Conservation (phyloP, 1,140 invertebrate species). For the Drosophila seguyi region DNA sequence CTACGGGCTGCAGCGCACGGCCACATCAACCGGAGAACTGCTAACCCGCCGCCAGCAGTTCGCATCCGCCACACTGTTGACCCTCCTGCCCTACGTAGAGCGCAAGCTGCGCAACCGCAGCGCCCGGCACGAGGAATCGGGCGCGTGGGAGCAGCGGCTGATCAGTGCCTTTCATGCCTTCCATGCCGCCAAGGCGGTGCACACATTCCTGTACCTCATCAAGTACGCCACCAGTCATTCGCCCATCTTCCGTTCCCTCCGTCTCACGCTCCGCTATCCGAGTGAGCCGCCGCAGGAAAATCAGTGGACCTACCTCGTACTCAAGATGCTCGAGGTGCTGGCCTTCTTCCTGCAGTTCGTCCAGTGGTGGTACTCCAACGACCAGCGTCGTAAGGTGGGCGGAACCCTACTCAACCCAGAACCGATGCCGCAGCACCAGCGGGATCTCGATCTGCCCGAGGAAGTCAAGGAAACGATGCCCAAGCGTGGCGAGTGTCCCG, state of each 20-base stretch:
- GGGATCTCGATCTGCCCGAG: conserved; percentile 12
- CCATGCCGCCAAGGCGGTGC: conserved; percentile 69
- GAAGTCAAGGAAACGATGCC: conserved; percentile 33
- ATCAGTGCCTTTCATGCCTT: conserved; percentile 70
- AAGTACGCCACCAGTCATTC: conserved; percentile 73
- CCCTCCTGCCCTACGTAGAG: conserved; percentile 70
- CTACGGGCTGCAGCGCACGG: conserved; percentile 76
- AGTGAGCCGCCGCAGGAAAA: conserved; percentile 68
- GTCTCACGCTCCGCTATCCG: conserved; percentile 71
- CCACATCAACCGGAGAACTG: conserved; percentile 55
- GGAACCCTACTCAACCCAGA: conserved; percentile 67
- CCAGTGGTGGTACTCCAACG: conserved; percentile 84
- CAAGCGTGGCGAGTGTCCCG: conserved; percentile 65
- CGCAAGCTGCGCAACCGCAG: conserved; percentile 62
- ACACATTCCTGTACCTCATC: conserved; percentile 77
- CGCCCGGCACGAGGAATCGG: conserved; percentile 57
- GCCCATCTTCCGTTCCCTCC: conserved; percentile 62
- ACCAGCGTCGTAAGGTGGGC: conserved; percentile 73
- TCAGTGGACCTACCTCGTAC: conserved; percentile 72
- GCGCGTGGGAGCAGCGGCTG: conserved; percentile 57
- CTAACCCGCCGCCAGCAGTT: conserved; percentile 62
- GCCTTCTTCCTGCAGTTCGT: conserved; percentile 84
- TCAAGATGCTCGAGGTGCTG: conserved; percentile 76
- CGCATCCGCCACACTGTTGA: conserved; percentile 65
- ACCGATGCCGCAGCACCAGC: conserved; percentile 25